phyloP scores from a whole-genome alignment of 2,113 vertebrate genomes.

The Chauna torquata region DNA sequence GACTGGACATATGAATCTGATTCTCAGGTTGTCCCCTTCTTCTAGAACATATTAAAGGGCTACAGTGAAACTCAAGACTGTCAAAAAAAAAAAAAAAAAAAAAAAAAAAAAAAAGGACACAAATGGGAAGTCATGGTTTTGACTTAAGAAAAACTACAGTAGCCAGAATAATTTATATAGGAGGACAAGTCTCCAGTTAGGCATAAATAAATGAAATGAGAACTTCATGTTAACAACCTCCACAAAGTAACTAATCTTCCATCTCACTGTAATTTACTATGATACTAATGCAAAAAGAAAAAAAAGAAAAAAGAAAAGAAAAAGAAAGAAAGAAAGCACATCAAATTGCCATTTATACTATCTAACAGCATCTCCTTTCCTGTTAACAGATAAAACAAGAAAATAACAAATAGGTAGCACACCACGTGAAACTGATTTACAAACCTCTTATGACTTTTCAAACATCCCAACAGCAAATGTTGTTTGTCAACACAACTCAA shows the following conservation, averaged over 20 bases:
- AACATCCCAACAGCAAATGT: slow-evolving; percentile 6
- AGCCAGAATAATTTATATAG: background rate
- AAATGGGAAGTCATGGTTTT: background rate
- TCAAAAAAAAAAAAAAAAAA: background rate
- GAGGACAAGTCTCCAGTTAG: background rate
- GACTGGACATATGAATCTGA: background rate
- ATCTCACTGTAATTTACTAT: background rate
- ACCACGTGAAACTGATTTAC: background rate
- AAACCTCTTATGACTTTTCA: slow-evolving; percentile 40
- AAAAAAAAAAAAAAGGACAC: background rate
- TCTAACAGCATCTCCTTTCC: background rate
- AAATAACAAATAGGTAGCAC: slow-evolving; percentile 33
- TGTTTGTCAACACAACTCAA: slow-evolving; percentile 14
- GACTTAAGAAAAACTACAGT: background rate
- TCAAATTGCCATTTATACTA: background rate
- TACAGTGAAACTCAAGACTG: background rate
- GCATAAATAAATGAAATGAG: background rate
- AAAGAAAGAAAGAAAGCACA: background rate
- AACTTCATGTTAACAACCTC: background rate
- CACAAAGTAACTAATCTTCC: background rate
- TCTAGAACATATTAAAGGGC: background rate
- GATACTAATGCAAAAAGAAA: background rate
- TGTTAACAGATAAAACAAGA: slow-evolving; percentile 21
- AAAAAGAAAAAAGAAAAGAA: background rate
- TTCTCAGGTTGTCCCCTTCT: background rate